Percentiles rank a stretch among this genome's conserved stretches.
These are phyloP conservation scores for Timandra comae DNA, from an alignment of 2,888 invertebrate genomes.

Conservation along the genomic window DNA sequence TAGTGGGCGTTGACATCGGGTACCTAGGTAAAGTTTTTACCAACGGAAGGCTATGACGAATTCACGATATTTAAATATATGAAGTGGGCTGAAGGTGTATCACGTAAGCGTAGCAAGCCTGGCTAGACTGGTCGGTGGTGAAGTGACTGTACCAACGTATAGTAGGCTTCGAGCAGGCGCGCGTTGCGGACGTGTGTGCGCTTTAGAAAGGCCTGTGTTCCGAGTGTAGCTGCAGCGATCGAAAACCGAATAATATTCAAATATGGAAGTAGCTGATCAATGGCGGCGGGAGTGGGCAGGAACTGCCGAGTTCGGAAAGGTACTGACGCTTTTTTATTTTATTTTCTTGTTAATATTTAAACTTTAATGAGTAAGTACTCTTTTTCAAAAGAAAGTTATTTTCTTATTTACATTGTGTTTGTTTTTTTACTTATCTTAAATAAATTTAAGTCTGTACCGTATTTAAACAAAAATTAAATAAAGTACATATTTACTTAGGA, in stretches of 20 bases:
- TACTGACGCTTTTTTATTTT: slow-evolving; percentile 21
- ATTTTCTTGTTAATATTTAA: too few species aligned
- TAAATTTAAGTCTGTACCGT: too few species aligned
- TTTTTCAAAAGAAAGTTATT: too few species aligned
- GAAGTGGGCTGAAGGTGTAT: slow-evolving; percentile 48
- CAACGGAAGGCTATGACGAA: slow-evolving; percentile 62
- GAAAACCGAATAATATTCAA: slow-evolving; percentile 33
- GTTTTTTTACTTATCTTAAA: too few species aligned
- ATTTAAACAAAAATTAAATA: too few species aligned
- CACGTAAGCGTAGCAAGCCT: slow-evolving; percentile 26
- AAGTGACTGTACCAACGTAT: slow-evolving; percentile 21
- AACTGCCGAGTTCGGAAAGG: slow-evolving; percentile 71
- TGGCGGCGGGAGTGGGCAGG: slow-evolving; percentile 73
- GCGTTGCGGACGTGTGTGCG: slow-evolving; percentile 48
- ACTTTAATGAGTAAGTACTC: too few species aligned
- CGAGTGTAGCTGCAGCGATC: slow-evolving; percentile 71
- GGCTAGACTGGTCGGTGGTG: slow-evolving; percentile 24
- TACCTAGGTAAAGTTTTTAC: slow-evolving; percentile 63
- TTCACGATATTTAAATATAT: slow-evolving; percentile 60
- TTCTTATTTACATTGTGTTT: neutral
- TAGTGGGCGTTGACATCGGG: slow-evolving; percentile 67
- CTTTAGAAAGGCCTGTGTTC: slow-evolving; percentile 40
- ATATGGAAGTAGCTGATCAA: slow-evolving; percentile 71
- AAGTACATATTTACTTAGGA: too few species aligned
- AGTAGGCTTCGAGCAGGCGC: slow-evolving; percentile 60